Base-by-base conservation (phyloP, 2,888 invertebrate genomes). In the Caenorhabditis auriculariae region DNA sequence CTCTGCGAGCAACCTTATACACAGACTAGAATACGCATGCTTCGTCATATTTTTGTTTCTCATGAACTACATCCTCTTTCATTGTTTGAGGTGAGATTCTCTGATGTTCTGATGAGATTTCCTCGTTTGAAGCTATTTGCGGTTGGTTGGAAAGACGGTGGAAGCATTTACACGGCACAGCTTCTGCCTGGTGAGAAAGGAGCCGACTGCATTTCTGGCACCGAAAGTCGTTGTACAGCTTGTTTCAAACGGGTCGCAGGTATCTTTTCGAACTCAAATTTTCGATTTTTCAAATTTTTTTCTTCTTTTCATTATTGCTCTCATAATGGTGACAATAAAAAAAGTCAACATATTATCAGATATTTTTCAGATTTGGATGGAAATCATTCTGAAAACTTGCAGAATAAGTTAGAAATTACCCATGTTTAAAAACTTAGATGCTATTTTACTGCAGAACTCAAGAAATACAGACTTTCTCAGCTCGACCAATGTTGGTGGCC, bases 41-140 rank as follows among this genome's bases (percentile, higher is more conserved):
- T 69, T 12, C 54, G 54, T 19, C 56, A 66, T 21, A 64, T 63
- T 29, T 69, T 61, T 46, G 44, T 69, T n/a, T 66, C 66, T 39
- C 50, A 58, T 21, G 54, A 66, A 26, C 37, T 63, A 12, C 66
- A 69, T 23, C 69, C 69, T 32, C 38, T 69, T 49, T 66, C 69
- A 21, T 45, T 69, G 12, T 66, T 59, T 54, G 66, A 69, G 44
- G 69, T 67, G 24, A 38, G 50, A 2, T 2, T 17, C 27, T 28
- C 21, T n/a, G 17, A 9, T 17, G 46, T 27, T 19, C 3, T 7
- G n/a, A 9, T 12, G 3, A 5, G 12, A 35, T 19, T 32, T 27
- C 7, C 15, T 32, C 3, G n/a, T 32, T 32, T 54, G 19, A 44
- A 61, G 57, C 43, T 57, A 12, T 61, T 61, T 39, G 39, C 58